Conservation (phyloP, 2,113 vertebrate genomes). For the Gopherus evgoodei region DNA sequence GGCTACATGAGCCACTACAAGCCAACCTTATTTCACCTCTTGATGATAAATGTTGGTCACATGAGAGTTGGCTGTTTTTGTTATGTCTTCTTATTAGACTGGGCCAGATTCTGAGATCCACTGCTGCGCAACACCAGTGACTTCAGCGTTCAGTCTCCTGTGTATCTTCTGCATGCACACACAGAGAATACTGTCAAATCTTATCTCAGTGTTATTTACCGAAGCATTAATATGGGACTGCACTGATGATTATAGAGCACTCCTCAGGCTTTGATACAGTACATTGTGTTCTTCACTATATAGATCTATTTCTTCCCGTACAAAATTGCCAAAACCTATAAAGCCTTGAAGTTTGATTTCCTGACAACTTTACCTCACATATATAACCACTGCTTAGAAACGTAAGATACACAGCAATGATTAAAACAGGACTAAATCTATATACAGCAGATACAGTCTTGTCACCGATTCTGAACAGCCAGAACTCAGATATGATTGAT, state of each 20-base stretch:
- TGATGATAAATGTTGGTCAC: neutral
- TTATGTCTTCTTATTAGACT: neutral
- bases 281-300: accelerated
- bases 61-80: neutral
- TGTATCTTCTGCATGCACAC: accelerated
- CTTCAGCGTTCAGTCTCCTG: neutral
- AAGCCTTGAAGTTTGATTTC: neutral
- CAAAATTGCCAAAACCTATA: neutral
- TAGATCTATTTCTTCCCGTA: accelerated
- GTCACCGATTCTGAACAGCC: neutral
- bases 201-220: accelerated
- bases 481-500: slow-evolving; percentile 19
- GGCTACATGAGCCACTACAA: neutral
- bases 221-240: neutral
- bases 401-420: neutral
- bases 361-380: neutral
- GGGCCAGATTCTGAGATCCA: neutral
- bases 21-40: neutral
- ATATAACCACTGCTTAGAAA: neutral
- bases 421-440: slow-evolving; percentile 31
- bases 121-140: neutral
- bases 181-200: neutral
- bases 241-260: accelerated
- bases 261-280: neutral
- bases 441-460: neutral